Conservation (phyloP, 2,888 invertebrate species). For the Nysson spinosus region DNA sequence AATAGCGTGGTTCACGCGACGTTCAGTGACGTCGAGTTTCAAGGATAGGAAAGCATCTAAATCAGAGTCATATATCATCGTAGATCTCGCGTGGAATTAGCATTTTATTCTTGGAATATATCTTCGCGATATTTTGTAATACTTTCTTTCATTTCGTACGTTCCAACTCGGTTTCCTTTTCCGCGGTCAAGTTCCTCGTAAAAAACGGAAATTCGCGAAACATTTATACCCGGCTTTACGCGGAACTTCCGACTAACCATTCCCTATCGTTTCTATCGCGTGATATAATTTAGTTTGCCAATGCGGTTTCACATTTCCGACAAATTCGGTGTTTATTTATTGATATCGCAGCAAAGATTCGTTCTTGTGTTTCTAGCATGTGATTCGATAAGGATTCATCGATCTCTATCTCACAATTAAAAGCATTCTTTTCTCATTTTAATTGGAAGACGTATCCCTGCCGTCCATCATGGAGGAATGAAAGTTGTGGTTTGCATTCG, state of each 20-base stretch:
- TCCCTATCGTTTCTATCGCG: slow-evolving; percentile 9
- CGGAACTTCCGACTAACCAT: slow-evolving; percentile 12
- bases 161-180: neutral
- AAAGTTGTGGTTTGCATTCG: too few species aligned
- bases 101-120: slow-evolving; percentile 26
- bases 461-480: too few species aligned
- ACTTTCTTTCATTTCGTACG: slow-evolving; percentile 20
- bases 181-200: slow-evolving; percentile 13
- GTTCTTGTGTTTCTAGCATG: neutral
- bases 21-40: too few species aligned
- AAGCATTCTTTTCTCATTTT: neutral
- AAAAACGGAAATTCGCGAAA: slow-evolving; percentile 22
- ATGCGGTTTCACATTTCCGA: slow-evolving; percentile 11
- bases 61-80: slow-evolving; percentile 2
- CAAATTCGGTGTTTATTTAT: slow-evolving; percentile 21
- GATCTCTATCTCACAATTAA: slow-evolving; percentile 3
- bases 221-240: slow-evolving; percentile 15
- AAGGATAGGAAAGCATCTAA: too few species aligned
- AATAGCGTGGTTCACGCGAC: too few species aligned
- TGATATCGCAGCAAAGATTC: slow-evolving; percentile 10
- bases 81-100: slow-evolving; percentile 22
- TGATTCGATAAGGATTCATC: slow-evolving; percentile 12
- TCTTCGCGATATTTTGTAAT: slow-evolving; percentile 11
- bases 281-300: slow-evolving; percentile 19
- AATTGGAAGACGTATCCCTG: too few species aligned